Percentiles rank a stretch among this genome's conserved stretches.
phyloP scores from a whole-genome alignment of 2,113 vertebrate genomes.

The Progne subis region DNA sequence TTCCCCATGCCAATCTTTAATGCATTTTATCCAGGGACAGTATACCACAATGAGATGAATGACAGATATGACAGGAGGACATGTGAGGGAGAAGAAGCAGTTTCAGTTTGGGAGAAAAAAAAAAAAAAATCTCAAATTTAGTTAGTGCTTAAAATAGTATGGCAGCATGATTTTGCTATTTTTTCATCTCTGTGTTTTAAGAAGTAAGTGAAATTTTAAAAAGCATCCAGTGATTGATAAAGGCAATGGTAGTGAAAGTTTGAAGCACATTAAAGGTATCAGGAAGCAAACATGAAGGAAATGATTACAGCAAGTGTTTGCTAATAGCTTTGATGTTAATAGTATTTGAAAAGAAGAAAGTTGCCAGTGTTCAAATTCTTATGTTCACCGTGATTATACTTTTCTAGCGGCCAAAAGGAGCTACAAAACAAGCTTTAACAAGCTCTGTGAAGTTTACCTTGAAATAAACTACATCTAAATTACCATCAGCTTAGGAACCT shows the following conservation, averaged over 20 bases:
- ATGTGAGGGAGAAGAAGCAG: not conserved
- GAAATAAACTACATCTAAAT: constrained; percentile 1
- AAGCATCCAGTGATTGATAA: not conserved
- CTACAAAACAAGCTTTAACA: not conserved
- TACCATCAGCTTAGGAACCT: not conserved
- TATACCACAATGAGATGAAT: not conserved
- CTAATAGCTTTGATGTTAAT: constrained; percentile 1
- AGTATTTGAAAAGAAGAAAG: constrained; percentile 13
- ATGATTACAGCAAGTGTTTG: not conserved
- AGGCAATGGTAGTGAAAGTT: not conserved
- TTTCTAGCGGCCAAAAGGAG: not conserved
- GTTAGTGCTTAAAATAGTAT: not conserved
- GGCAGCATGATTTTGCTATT: accelerated
- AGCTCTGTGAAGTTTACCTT: constrained; percentile 31
- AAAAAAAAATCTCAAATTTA: not conserved
- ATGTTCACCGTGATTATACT: not conserved
- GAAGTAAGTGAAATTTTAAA: not conserved
- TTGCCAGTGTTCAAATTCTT: not conserved
- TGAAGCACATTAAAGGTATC: constrained; percentile 13
- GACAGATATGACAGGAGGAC: not conserved
- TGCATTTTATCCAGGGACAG: not conserved
- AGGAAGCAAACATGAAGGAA: not conserved
- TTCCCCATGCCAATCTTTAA: not conserved
- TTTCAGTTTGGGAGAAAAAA: not conserved
- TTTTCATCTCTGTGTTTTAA: not conserved